phyloP scores from a whole-genome alignment of 2,888 invertebrate genomes.

The Orthonychiurus folsomi region DNA sequence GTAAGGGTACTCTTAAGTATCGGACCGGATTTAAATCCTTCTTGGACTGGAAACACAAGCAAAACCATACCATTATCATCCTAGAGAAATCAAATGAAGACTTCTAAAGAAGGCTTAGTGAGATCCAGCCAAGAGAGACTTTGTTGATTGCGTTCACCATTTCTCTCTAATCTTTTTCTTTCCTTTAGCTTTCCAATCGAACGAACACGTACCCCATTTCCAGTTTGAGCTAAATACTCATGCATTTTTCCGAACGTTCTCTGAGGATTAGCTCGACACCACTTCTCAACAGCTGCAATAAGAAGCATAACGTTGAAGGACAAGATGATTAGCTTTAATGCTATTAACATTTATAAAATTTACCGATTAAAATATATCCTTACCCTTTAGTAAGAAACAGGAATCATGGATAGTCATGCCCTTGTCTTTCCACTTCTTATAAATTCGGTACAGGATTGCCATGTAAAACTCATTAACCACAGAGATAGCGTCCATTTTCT shows the following conservation, averaged over 20 bases:
- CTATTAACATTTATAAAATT: not conserved
- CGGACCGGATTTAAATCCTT: too few species aligned
- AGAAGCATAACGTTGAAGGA: not conserved
- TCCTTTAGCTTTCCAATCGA: constrained; percentile 17
- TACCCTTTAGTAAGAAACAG: constrained; percentile 48
- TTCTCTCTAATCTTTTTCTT: constrained; percentile 22
- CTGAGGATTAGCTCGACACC: constrained; percentile 39
- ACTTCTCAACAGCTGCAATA: constrained; percentile 38
- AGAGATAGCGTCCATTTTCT: constrained; percentile 43
- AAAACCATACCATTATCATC: too few species aligned
- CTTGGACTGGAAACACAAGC: too few species aligned
- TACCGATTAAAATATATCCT: constrained; percentile 3
- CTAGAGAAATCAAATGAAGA: constrained; percentile 33
- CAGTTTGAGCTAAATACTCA: constrained; percentile 33
- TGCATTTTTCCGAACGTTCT: constrained; percentile 33
- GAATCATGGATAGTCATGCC: constrained; percentile 48
- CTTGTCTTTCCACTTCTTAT: constrained; percentile 46
- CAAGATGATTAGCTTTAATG: not conserved
- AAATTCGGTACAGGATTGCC: constrained; percentile 45
- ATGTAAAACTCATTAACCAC: constrained; percentile 48
- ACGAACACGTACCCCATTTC: not conserved
- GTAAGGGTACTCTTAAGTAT: too few species aligned
- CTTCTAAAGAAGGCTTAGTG: constrained; percentile 40
- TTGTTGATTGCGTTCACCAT: constrained; percentile 19
- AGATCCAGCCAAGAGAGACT: constrained; percentile 36